Evolutionary conservation across 2,888 invertebrate genomes (phyloP), one percentile per base, ranked within the genome.

Genomic region (Erynnis tages): DNA sequence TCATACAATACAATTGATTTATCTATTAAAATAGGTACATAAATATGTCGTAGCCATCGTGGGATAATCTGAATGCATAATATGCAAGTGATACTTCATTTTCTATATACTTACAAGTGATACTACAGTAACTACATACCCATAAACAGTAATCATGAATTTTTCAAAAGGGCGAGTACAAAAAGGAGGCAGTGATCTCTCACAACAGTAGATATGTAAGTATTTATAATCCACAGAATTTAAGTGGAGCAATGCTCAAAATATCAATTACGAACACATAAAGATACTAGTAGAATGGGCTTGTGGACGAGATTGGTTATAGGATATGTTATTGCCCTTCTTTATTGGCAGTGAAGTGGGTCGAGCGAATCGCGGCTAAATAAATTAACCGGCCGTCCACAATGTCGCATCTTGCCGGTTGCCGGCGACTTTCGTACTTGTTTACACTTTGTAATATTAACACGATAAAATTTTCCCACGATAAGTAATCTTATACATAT

Each of bases 271-370:
- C 55, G 44, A 53, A 53, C 49, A 25, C 46, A 53, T 54, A 54
- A 44, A 52, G 30, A 53, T 46, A 57, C n/a, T n/a, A n/a, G 35
- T 50, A 56, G 53, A 54, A 57, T 56, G 55, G 57, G 61, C 57
- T 63, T 62, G 61, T 60, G 63, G 61, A 58, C 55, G 54, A 62
- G 67, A 70, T 72, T 71, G 69, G 69, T 70, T 68, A 69, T 71
- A 66, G 67, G 68, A 67, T 67, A 73, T 70, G 79, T 81, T 79
- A 80, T 77, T 67, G 65, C 67, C 61, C 62, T 59, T 73, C 67
- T 78, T 76, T 70, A 77, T 81, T 76, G 74, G 73, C 69, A 67
- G 66, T 60, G 59, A 70, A 82, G 71, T 82, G 74, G 85, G 80
- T 80, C 80, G 73, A 73, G 71, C 68, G 76, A 73, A 82, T 77